A percentile compares a stretch with the other conserved stretches of the same genome.
Conservation (phyloP, 2,113 vertebrate genomes). For the Cyrtonyx montezumae region DNA sequence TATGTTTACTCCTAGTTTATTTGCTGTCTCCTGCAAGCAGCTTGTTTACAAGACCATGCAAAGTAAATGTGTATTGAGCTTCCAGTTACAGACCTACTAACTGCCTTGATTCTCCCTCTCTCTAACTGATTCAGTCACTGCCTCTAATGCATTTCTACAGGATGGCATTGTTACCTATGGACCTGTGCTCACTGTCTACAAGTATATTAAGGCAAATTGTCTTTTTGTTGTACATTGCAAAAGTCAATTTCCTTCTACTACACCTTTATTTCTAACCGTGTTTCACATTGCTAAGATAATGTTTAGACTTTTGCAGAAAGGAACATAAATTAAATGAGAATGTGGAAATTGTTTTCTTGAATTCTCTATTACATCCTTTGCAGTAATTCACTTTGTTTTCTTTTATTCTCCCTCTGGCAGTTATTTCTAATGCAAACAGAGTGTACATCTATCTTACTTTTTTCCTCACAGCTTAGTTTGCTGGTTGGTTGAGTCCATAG, state of each 20-base stretch:
- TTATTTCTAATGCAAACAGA: neutral
- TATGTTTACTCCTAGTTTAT: neutral
- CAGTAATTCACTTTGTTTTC: neutral
- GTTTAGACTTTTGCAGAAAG: neutral
- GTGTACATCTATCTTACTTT: neutral
- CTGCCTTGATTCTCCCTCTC: neutral
- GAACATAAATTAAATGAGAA: neutral
- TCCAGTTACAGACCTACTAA: neutral
- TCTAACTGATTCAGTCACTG: fast-evolving
- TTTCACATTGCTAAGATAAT: neutral
- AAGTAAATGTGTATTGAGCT: neutral
- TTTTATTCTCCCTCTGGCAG: neutral
- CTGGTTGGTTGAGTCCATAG: neutral
- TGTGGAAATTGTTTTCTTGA: neutral
- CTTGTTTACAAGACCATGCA: neutral
- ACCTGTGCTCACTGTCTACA: neutral
- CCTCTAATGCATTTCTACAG: neutral
- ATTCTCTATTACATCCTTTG: neutral
- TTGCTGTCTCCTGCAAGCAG: neutral
- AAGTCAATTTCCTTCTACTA: neutral
- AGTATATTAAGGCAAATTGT: neutral
- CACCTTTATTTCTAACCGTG: neutral
- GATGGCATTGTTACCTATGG: neutral
- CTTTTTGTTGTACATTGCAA: neutral
- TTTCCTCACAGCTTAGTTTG: neutral